These are phyloP conservation scores for Anastrepha ludens DNA, from an alignment of 1,140 invertebrate species.

Conservation along the genomic window DNA sequence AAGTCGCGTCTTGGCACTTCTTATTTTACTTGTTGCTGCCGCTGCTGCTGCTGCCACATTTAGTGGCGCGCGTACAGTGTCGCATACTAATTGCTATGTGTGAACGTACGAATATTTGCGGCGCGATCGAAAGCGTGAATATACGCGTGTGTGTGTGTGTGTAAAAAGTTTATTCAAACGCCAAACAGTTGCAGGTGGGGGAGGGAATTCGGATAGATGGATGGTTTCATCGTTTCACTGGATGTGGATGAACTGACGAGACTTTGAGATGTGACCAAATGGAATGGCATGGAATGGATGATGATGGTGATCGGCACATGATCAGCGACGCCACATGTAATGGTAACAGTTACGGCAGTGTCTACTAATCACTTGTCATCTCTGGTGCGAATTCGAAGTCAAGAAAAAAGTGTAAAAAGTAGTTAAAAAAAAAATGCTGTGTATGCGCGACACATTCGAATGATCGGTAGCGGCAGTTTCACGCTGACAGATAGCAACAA, in stretches of 20 bases:
- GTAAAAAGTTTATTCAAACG: background rate
- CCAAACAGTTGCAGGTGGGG: background rate
- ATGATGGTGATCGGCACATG: constrained; percentile 37
- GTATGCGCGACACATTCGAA: constrained; percentile 21
- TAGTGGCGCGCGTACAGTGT: constrained; percentile 9
- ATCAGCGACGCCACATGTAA: background rate
- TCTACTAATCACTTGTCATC: constrained; percentile 49
- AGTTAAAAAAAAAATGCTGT: background rate
- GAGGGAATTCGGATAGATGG: background rate
- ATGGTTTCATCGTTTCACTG: background rate
- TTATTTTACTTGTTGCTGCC: background rate
- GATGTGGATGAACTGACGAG: background rate
- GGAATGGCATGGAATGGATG: constrained; percentile 30
- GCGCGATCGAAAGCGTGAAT: background rate
- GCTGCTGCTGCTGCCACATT: constrained; percentile 25
- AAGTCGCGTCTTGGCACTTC: background rate
- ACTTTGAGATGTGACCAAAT: background rate
- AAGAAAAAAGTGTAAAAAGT: background rate
- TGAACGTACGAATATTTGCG: background rate
- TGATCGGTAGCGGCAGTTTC: background rate
- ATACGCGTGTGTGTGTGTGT: background rate
- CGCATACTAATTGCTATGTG: constrained; percentile 19
- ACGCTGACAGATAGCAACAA: background rate
- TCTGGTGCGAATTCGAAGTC: constrained; percentile 34
- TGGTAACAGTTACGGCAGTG: constrained; percentile 47